These are phyloP conservation scores for Aeoliscus strigatus DNA, from an alignment of 2,797 vertebrate genomes.

Conservation along the genomic window DNA sequence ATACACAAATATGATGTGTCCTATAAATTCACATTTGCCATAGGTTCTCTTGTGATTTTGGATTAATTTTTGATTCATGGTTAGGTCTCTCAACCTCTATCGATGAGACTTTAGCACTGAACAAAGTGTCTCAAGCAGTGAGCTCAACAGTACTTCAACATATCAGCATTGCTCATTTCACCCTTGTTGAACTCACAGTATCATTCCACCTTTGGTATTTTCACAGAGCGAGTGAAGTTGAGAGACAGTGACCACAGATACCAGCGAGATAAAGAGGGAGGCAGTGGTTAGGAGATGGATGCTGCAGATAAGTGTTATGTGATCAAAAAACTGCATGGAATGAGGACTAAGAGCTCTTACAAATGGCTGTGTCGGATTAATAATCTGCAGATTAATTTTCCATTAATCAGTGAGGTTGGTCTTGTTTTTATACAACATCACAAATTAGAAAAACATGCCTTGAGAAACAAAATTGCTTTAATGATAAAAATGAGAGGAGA, in stretches of 20 bases:
- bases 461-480: no score
- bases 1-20: no score
- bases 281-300: slow-evolving; percentile 3
- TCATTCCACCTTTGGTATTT: slow-evolving; percentile 53
- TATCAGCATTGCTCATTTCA: slow-evolving; percentile 45
- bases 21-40: no score
- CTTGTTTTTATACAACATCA: no score
- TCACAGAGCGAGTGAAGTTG: slow-evolving; percentile 29
- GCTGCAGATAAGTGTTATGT: slow-evolving; percentile 12
- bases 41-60: no score
- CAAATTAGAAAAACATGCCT: no score
- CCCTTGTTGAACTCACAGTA: slow-evolving; percentile 40
- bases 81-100: not conserved
- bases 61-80: no score
- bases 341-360: no score
- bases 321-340: slow-evolving; percentile 9
- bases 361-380: no score
- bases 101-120: slow-evolving; percentile 17
- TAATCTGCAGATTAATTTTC: no score
- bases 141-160: slow-evolving; percentile 43
- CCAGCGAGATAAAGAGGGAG: slow-evolving; percentile 29
- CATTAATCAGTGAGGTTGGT: no score
- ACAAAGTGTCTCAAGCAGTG: slow-evolving; percentile 22
- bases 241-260: slow-evolving; percentile 39
- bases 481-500: not conserved